Evolutionary conservation across 2,888 invertebrate species (phyloP).

Genomic region (Amphimallon solstitiale): DNA sequence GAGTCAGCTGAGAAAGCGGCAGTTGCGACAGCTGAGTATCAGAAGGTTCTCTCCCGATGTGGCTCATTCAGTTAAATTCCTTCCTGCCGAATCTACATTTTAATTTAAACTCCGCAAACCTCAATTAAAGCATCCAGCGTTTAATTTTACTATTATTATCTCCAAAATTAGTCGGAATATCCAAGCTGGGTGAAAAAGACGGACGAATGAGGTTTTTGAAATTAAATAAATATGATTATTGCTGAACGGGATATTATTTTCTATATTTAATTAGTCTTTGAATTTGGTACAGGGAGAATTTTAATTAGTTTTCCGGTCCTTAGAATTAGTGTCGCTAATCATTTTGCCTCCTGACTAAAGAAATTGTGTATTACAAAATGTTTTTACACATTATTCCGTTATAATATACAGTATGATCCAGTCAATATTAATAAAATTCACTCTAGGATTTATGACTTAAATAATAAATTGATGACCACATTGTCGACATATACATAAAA

Average conservation of each 20-base stretch:
- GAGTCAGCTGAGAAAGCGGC: not conserved
- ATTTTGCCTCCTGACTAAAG: too few relatives aligned
- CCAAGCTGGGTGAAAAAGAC: slow-evolving; percentile 11
- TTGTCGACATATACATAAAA: too few relatives aligned
- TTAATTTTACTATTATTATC: slow-evolving; percentile 42
- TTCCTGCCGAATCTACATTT: slow-evolving; percentile 56
- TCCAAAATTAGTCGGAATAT: slow-evolving; percentile 32
- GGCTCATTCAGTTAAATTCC: slow-evolving; percentile 55
- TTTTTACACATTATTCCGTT: too few relatives aligned
- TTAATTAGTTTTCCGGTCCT: slow-evolving; percentile 14
- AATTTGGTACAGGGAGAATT: slow-evolving; percentile 5
- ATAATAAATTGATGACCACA: too few relatives aligned
- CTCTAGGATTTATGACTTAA: too few relatives aligned
- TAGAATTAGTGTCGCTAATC: too few relatives aligned
- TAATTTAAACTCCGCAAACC: slow-evolving; percentile 55
- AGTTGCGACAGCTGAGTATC: not conserved
- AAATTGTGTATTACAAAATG: too few relatives aligned
- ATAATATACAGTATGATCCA: too few relatives aligned
- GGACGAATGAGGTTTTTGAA: slow-evolving; percentile 11
- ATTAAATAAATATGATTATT: slow-evolving; percentile 32
- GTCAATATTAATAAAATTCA: too few relatives aligned
- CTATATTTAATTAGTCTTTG: slow-evolving; percentile 28
- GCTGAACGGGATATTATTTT: slow-evolving; percentile 27
- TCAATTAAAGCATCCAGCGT: slow-evolving; percentile 45
- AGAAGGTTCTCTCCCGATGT: slow-evolving; percentile 36